Evolutionary conservation across 2,113 vertebrate genomes (phyloP).

Genomic region (Myotis davidii): DNA sequence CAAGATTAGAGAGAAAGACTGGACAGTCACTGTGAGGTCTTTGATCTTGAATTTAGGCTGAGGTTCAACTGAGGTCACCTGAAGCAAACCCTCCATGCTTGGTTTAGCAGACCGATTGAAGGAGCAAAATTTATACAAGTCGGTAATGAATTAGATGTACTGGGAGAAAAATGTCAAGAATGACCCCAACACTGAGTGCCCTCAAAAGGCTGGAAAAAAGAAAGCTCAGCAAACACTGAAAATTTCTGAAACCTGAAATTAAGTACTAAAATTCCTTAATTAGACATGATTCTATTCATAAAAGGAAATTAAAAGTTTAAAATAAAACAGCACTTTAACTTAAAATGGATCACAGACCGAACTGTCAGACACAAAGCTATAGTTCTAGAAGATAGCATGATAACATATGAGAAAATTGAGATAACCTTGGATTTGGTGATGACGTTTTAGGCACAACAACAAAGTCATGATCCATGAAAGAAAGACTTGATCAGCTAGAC

Average conservation of each 20-base stretch:
- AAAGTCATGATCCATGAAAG: neutral
- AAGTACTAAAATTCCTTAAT: neutral
- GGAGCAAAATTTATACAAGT: neutral
- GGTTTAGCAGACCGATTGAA: neutral
- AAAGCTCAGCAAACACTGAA: neutral
- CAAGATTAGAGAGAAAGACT: neutral
- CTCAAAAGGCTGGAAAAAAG: neutral
- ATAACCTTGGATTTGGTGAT: neutral
- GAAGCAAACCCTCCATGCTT: neutral
- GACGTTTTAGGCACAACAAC: too few relatives aligned
- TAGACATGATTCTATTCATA: neutral
- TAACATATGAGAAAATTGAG: neutral
- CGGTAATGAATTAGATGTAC: neutral
- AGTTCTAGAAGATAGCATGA: neutral
- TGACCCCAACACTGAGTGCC: neutral
- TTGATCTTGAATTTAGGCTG: neutral
- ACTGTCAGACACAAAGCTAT: neutral
- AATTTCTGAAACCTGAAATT: neutral
- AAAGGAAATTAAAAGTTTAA: neutral
- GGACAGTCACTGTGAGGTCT: neutral
- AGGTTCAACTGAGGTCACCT: neutral
- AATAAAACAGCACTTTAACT: neutral
- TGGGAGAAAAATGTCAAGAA: neutral
- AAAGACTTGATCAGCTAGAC: neutral
- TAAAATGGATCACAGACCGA: neutral